These are phyloP conservation scores for Cosmia pyralina DNA, from an alignment of 2,888 invertebrate genomes.

Conservation along the genomic window DNA sequence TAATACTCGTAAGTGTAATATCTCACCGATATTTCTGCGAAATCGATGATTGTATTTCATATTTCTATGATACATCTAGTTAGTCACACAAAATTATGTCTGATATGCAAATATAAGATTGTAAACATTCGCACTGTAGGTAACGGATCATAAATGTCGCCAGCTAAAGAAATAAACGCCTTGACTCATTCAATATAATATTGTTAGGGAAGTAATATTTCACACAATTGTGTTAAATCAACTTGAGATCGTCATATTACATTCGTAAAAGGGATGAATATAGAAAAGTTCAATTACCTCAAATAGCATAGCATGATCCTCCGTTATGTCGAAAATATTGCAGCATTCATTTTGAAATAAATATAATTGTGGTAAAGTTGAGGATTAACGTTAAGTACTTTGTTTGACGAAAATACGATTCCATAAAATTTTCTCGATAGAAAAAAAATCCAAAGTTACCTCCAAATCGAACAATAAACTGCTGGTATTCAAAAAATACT, in stretches of 20 bases:
- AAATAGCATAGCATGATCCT: no score
- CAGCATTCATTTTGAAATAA: no score
- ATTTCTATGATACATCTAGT: constrained; percentile 66
- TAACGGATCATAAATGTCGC: constrained; percentile 43
- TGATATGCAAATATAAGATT: constrained; percentile 55
- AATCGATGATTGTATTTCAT: constrained; percentile 61
- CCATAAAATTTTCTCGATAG: no score
- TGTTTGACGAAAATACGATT: no score
- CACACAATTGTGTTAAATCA: constrained; percentile 45
- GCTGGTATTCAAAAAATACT: no score
- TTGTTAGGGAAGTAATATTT: constrained; percentile 43
- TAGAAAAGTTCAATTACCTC: not conserved
- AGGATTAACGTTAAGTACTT: no score
- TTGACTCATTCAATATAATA: constrained; percentile 57
- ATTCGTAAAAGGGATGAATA: not conserved
- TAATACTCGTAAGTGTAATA: constrained; percentile 18
- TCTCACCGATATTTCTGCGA: constrained; percentile 54
- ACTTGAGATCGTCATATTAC: constrained; percentile 15
- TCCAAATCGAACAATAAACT: no score
- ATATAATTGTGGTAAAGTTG: no score
- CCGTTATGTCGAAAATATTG: no score
- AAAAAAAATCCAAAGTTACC: no score
- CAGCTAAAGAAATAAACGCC: constrained; percentile 56
- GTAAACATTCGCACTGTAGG: constrained; percentile 60
- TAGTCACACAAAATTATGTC: constrained; percentile 68